A percentile compares a stretch with the other conserved stretches of the same genome.
These are phyloP conservation scores for Sycophaga agraensis DNA, from an alignment of 1,140 invertebrate species.

Conservation along the genomic window DNA sequence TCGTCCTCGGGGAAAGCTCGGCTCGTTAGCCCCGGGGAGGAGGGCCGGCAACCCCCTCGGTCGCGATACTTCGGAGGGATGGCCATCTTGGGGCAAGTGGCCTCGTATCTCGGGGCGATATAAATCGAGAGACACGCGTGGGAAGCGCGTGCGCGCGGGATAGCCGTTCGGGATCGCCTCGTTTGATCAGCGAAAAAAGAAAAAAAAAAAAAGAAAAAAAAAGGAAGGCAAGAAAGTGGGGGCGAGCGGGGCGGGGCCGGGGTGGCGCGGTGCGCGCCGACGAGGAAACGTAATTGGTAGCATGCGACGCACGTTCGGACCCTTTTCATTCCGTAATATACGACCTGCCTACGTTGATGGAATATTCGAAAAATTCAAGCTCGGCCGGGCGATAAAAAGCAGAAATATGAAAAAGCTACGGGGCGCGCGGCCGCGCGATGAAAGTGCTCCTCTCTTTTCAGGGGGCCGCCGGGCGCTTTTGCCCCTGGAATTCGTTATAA, in stretches of 20 bases:
- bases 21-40: background rate
- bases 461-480: slow-evolving; percentile 1
- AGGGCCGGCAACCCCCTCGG: no score
- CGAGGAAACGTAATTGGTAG: slow-evolving; percentile 42
- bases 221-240: slow-evolving; percentile 28
- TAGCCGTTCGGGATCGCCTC: slow-evolving; percentile 7
- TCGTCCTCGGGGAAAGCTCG: slow-evolving; percentile 1
- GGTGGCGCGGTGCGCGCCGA: no score
- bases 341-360: slow-evolving; percentile 47
- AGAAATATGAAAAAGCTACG: slow-evolving; percentile 36
- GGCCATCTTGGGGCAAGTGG: slow-evolving; percentile 12
- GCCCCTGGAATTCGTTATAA: slow-evolving; percentile 29
- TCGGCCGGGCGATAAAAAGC: slow-evolving; percentile 37
- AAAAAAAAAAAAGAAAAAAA: slow-evolving; percentile 21
- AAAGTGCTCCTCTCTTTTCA: slow-evolving; percentile 20
- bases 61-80: background rate
- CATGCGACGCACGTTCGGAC: slow-evolving; percentile 47
- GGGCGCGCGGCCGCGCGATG: slow-evolving; percentile 16
- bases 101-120: slow-evolving; percentile 4
- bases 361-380: slow-evolving; percentile 51
- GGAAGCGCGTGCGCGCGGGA: background rate
- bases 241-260: background rate
- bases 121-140: slow-evolving; percentile 19
- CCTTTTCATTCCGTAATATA: slow-evolving; percentile 47
- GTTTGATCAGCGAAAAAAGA: slow-evolving; percentile 25